Conservation (phyloP, 2,888 invertebrate genomes). For the Baronia brevicornis region DNA sequence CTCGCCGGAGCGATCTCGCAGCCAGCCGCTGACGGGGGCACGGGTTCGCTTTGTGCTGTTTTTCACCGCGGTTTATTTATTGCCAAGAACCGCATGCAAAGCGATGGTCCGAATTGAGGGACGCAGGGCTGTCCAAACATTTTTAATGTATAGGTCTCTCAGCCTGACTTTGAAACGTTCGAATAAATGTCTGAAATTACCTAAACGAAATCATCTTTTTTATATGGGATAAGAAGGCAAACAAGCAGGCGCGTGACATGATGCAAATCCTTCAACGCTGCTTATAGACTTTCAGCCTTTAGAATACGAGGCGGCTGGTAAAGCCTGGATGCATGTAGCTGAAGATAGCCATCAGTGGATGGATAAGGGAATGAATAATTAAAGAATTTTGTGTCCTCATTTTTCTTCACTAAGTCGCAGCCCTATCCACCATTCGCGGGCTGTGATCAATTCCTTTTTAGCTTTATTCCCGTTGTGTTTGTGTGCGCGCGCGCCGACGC, state of each 20-base stretch:
- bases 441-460: slow-evolving; percentile 42
- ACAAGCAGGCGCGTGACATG: too few relatives aligned
- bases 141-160: too few relatives aligned
- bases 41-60: slow-evolving; percentile 39
- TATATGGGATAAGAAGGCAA: too few relatives aligned
- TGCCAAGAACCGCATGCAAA: slow-evolving; percentile 51
- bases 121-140: slow-evolving; percentile 43
- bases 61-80: slow-evolving; percentile 54
- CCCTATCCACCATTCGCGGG: too few relatives aligned
- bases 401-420: too few relatives aligned
- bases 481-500: slow-evolving; percentile 34
- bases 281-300: slow-evolving; percentile 3
- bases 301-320: slow-evolving; percentile 1
- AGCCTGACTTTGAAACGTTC: too few relatives aligned
- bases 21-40: slow-evolving; percentile 30
- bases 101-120: slow-evolving; percentile 49
- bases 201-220: too few relatives aligned
- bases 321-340: background rate
- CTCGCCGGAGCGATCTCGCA: too few relatives aligned
- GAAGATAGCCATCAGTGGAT: background rate
- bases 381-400: too few relatives aligned
- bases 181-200: too few relatives aligned
- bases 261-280: slow-evolving; percentile 5
- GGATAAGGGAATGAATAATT: too few relatives aligned
- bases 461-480: slow-evolving; percentile 45